Evolutionary conservation across 1,140 invertebrate species (phyloP).

Genomic region (Fopius arisanus): DNA sequence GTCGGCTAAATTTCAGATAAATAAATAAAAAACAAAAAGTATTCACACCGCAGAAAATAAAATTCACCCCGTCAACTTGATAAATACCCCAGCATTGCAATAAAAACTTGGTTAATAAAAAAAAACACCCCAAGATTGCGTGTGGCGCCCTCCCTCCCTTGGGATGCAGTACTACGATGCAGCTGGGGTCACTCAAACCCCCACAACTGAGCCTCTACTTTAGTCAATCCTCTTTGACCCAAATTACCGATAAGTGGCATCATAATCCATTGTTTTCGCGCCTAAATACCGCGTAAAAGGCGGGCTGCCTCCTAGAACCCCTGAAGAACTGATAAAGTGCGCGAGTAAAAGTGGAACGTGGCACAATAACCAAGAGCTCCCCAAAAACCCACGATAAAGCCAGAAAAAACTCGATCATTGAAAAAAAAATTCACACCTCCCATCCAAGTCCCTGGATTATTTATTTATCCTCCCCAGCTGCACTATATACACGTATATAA

Average conservation of each 20-base stretch:
- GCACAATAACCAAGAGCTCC: not conserved
- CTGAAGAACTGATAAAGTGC: not conserved
- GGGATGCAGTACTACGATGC: too few relatives aligned
- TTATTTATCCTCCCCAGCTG: not conserved
- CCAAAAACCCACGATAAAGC: not conserved
- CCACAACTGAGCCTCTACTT: not conserved
- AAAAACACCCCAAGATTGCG: too few relatives aligned
- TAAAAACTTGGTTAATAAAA: too few relatives aligned
- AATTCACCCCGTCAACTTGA: too few relatives aligned
- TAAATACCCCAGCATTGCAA: too few relatives aligned
- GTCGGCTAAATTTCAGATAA: too few relatives aligned
- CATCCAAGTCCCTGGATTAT: not conserved
- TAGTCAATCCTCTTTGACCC: not conserved
- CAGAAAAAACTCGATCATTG: not conserved
- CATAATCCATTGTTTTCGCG: not conserved
- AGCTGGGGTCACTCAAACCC: too few relatives aligned
- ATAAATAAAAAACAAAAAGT: too few relatives aligned
- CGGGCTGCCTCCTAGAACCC: not conserved
- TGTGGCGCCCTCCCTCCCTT: too few relatives aligned
- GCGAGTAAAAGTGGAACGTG: slow-evolving; percentile 7
- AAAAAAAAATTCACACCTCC: not conserved
- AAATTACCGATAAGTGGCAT: not conserved
- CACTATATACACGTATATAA: slow-evolving; percentile 31
- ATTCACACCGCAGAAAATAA: too few relatives aligned
- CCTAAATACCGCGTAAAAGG: not conserved